These are phyloP conservation scores for Chrosomus eos DNA, from an alignment of 2,797 vertebrate genomes.

Conservation along the genomic window DNA sequence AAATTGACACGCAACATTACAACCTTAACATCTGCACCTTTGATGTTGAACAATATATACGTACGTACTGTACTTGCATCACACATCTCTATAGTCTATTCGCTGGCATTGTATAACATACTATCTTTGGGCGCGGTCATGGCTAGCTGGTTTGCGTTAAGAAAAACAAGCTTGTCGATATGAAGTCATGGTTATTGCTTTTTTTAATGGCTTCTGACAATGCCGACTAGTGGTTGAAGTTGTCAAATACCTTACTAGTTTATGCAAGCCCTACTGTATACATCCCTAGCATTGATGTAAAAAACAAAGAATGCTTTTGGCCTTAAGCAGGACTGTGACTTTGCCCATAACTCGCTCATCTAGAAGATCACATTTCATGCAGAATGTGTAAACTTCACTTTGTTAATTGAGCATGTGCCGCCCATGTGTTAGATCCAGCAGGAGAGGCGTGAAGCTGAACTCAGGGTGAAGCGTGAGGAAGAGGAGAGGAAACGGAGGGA, in stretches of 20 bases:
- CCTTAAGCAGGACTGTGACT: background rate
- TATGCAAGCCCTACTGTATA: background rate
- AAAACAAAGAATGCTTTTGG: background rate
- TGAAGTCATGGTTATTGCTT: background rate
- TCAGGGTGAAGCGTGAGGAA: conserved; percentile 93
- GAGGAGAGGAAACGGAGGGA: conserved; percentile 87
- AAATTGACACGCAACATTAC: background rate
- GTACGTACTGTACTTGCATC: too few species aligned
- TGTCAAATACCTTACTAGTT: background rate
- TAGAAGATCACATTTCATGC: background rate
- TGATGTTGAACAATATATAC: background rate
- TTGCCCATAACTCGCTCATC: background rate
- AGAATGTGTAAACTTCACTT: background rate
- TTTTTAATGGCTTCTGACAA: background rate
- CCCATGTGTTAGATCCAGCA: conserved; percentile 73
- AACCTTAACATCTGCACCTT: background rate
- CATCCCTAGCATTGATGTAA: background rate
- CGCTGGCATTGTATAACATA: too few species aligned
- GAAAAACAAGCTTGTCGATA: background rate
- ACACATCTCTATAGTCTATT: background rate
- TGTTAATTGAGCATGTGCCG: conserved; percentile 6
- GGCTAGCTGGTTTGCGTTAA: too few species aligned
- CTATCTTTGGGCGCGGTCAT: too few species aligned
- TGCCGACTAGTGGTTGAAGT: background rate
- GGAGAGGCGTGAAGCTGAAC: conserved; percentile 90